These are phyloP conservation scores for Drymodes brunneopygia DNA, from an alignment of 2,113 vertebrate species.

Conservation along the genomic window DNA sequence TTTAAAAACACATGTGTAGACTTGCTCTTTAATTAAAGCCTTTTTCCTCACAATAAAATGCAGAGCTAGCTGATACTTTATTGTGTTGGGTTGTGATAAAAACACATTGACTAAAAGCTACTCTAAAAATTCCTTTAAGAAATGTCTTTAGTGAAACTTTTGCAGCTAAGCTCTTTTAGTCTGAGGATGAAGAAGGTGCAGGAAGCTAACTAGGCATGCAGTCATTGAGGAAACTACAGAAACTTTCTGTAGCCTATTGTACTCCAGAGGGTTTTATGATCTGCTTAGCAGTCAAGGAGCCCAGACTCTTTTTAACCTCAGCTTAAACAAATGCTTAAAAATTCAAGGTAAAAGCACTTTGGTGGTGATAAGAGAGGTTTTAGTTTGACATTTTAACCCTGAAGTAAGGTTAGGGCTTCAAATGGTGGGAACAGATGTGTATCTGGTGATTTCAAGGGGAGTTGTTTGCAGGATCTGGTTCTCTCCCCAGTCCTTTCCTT, in stretches of 20 bases:
- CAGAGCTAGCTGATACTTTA: not conserved
- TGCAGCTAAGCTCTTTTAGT: not conserved
- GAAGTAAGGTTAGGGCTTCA: not conserved
- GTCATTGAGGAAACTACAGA: not conserved
- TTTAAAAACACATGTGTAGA: not conserved
- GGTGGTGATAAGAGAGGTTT: not conserved
- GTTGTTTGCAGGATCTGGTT: not conserved
- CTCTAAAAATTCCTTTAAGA: not conserved
- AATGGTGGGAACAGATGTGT: not conserved
- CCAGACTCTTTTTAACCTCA: not conserved
- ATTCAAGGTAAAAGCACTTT: not conserved
- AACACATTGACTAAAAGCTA: not conserved
- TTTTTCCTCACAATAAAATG: not conserved
- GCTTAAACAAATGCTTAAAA: constrained; percentile 1
- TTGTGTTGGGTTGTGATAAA: not conserved
- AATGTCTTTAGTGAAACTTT: not conserved
- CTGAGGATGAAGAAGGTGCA: not conserved
- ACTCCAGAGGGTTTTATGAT: not conserved
- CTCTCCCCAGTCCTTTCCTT: not conserved
- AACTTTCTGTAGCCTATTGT: not conserved
- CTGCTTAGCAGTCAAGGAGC: not conserved
- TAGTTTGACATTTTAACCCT: not conserved
- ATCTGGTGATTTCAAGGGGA: not conserved
- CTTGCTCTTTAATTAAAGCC: not conserved
- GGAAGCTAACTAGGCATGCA: not conserved